Evolutionary conservation across 2,888 invertebrate species (phyloP).

Genomic region (Ophraella communa): DNA sequence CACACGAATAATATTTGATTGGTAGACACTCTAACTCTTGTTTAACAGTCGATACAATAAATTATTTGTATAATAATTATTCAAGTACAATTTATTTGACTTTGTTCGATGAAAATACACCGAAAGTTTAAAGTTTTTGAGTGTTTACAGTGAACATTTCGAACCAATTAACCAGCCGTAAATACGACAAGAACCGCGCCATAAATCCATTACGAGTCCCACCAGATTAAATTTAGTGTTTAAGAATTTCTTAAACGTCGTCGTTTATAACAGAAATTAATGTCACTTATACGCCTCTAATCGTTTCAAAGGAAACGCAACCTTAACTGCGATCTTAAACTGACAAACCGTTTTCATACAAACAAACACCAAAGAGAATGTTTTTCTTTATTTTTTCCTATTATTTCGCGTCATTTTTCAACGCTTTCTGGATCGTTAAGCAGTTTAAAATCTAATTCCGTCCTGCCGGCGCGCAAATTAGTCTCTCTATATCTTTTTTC

Average conservation of each 20-base stretch:
- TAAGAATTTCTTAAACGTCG: conserved; percentile 53
- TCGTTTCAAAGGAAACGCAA: conserved; percentile 46
- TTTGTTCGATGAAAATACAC: too few species aligned
- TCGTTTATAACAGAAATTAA: conserved; percentile 58
- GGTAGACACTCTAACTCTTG: too few species aligned
- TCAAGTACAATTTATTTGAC: too few species aligned
- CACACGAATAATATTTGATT: too few species aligned
- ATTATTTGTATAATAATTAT: too few species aligned
- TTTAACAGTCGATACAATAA: too few species aligned
- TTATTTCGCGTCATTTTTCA: conserved; percentile 58
- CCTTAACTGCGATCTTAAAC: conserved; percentile 33
- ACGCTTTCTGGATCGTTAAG: conserved; percentile 58
- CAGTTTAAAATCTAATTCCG: conserved; percentile 61
- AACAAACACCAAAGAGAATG: too few species aligned
- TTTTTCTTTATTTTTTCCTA: too few species aligned
- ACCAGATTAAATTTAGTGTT: conserved; percentile 49
- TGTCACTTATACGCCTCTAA: conserved; percentile 55
- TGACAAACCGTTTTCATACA: too few species aligned
- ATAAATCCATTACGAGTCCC: conserved; percentile 45
- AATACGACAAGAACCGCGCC: conserved; percentile 42
- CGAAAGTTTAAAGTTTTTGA: too few species aligned
- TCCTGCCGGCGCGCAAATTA: conserved; percentile 59
- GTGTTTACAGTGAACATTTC: too few species aligned
- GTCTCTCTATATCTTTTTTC: conserved; percentile 56
- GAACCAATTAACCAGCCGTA: conserved; percentile 48